Conservation (phyloP, 2,113 vertebrate genomes). For the Mola mola region DNA sequence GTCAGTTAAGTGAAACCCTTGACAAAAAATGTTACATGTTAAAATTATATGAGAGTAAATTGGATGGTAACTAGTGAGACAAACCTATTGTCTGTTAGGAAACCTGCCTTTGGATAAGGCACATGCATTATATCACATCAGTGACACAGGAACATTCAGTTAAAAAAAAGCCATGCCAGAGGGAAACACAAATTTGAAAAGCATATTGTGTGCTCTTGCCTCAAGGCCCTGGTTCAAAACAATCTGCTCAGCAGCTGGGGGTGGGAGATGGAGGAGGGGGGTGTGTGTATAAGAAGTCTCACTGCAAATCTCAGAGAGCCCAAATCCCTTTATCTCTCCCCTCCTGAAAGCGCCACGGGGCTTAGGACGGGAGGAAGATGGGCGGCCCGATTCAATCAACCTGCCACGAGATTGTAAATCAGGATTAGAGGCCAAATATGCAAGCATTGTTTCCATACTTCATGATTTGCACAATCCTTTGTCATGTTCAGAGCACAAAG, state of each 20-base stretch:
- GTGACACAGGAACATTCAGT: background rate
- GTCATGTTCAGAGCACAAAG: conserved; percentile 30
- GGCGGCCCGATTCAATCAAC: conserved; percentile 76
- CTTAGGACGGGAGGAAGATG: conserved; percentile 71
- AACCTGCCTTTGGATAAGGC: background rate
- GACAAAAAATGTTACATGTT: too few relatives aligned
- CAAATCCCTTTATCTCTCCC: conserved; percentile 80
- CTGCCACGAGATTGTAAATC: conserved; percentile 75
- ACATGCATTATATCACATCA: conserved; percentile 8
- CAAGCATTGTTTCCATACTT: conserved; percentile 54
- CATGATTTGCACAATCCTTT: conserved; percentile 49
- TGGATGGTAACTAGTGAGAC: background rate
- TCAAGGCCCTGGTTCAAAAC: conserved; percentile 52
- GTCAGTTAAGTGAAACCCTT: too few relatives aligned
- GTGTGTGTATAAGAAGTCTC: conserved; percentile 63
- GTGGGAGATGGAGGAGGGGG: conserved; percentile 6
- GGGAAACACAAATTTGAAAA: conserved; percentile 36
- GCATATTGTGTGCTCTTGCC: conserved; percentile 35
- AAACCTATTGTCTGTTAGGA: background rate
- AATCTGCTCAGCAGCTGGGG: conserved; percentile 56
- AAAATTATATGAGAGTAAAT: conserved; percentile 10
- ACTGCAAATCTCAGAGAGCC: conserved; percentile 67
- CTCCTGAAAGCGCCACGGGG: conserved; percentile 71
- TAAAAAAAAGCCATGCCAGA: conserved; percentile 20
- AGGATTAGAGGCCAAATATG: conserved; percentile 80